Base-by-base conservation (phyloP, 2,113 vertebrate species). In the Tetrax tetrax region DNA sequence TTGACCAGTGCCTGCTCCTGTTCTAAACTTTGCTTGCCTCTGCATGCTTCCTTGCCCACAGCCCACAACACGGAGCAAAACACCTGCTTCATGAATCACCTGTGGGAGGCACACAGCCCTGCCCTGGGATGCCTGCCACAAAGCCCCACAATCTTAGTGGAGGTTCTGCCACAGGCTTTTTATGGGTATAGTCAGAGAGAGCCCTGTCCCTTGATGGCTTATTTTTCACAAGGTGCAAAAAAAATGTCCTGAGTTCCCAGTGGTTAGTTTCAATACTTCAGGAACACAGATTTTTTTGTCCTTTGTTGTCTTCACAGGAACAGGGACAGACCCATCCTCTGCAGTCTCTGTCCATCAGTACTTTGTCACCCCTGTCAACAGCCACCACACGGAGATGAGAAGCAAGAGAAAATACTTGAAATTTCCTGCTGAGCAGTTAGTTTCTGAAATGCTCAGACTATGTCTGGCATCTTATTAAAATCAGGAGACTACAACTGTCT, bases 241-340 rank as follows among this genome's bases (percentile, higher is more conserved):
- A 47, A 80, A 33, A 2, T 1, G 7, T 33, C 15, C 51, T 27
- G 19, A 50, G 9, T 48, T 66, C 16, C 28, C 38, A 54, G 16
- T 10, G 5, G 24, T 38, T 72, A 35, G 4, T 54, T 85, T 76
- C 74, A 77, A 66, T 66, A 54, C 38, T 70, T 72, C 59, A 54
- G n/a, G 10, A 87, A 61, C 27, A 61, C 9, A 48, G 35, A 9
- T 24, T 19, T 20, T 53, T 69, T 56, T 41, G 5, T 75, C 27
- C 12, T 81, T 88, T 68, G 9, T 71, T 92, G 33, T 94, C 64
- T 96, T 88, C 56, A 71, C 83, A 96, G 96, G 83, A 90, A 37
- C 17, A 65, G 12, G 47, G 23, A 51, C 16, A 59, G 66, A 65
- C 37, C 7, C 35, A 37, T 65, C 43, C 47, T 83, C 70, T 93